Percentiles rank a stretch among this genome's conserved stretches.
These are phyloP conservation scores for Australoheros facetus DNA, from an alignment of 2,797 vertebrate species.

Conservation along the genomic window DNA sequence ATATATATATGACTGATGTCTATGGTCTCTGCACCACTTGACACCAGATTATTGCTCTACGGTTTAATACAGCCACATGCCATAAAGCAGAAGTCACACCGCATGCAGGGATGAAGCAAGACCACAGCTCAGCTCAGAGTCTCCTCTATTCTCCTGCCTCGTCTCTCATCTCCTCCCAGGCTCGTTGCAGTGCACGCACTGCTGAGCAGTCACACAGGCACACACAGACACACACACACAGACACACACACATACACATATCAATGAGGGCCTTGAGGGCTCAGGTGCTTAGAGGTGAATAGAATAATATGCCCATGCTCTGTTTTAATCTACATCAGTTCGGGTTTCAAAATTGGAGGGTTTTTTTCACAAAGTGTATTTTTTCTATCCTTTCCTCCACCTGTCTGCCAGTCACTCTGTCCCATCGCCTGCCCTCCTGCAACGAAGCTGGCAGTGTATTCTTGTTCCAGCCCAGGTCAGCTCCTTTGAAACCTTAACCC, in stretches of 20 bases:
- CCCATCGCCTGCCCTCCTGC: constrained; percentile 45
- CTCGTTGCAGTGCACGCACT: constrained; percentile 48
- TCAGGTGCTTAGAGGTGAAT: constrained; percentile 68
- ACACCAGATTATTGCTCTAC: constrained; percentile 80
- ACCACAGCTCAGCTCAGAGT: constrained; percentile 41
- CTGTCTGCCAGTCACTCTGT: constrained; percentile 48
- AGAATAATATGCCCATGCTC: constrained; percentile 61
- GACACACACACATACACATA: constrained; percentile 29
- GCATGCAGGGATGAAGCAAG: constrained; percentile 55
- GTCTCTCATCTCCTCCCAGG: constrained; percentile 59
- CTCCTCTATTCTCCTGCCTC: constrained; percentile 48
- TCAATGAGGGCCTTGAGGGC: constrained; percentile 44
- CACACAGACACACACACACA: constrained; percentile 19
- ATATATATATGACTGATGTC: constrained; percentile 74
- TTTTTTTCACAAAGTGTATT: constrained; percentile 24
- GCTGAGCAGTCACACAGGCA: constrained; percentile 38
- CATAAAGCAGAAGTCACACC: constrained; percentile 75
- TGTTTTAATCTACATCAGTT: constrained; percentile 62
- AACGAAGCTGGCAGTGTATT: constrained; percentile 54
- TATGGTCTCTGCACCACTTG: constrained; percentile 72
- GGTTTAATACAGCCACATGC: constrained; percentile 78
- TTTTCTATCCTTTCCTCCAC: constrained; percentile 22
- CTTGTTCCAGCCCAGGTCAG: constrained; percentile 58
- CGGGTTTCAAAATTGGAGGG: constrained; percentile 63
- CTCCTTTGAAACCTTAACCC: constrained; percentile 64